Evolutionary conservation across 2,797 vertebrate species (phyloP).

Genomic region (Galago senegalensis): DNA sequence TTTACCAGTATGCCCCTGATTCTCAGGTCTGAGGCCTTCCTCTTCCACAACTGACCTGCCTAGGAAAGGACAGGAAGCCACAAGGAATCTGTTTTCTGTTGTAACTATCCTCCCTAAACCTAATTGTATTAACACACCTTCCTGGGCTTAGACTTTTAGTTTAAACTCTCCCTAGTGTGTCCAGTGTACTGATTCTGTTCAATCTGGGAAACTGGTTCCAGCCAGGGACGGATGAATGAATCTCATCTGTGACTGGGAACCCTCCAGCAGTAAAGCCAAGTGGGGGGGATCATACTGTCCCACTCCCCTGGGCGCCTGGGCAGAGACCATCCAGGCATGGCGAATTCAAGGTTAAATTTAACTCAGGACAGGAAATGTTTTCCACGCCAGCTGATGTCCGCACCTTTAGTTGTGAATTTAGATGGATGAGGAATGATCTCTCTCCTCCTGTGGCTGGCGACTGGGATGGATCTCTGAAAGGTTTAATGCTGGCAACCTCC

Average conservation of each 20-base stretch:
- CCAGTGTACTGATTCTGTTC: slow-evolving; percentile 77
- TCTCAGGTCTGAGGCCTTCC: slow-evolving; percentile 29
- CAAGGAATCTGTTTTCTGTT: slow-evolving; percentile 82
- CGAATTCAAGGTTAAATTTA: slow-evolving; percentile 74
- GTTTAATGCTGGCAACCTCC: slow-evolving; percentile 50
- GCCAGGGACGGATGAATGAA: slow-evolving; percentile 71
- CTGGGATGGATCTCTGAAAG: slow-evolving; percentile 67
- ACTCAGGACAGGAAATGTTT: slow-evolving; percentile 78
- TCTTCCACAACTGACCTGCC: slow-evolving; percentile 39
- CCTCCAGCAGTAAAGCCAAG: neutral
- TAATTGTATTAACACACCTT: slow-evolving; percentile 81
- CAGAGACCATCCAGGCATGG: slow-evolving; percentile 34
- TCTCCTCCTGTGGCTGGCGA: slow-evolving; percentile 66
- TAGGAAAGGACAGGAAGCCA: slow-evolving; percentile 67
- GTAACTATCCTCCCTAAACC: slow-evolving; percentile 68
- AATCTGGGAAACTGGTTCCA: slow-evolving; percentile 76
- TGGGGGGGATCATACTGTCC: neutral
- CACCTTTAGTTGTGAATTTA: slow-evolving; percentile 80
- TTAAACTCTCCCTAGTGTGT: slow-evolving; percentile 78
- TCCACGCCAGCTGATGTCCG: slow-evolving; percentile 77
- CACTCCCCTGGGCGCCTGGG: fast-evolving
- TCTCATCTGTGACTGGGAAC: slow-evolving; percentile 4
- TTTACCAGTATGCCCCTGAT: slow-evolving; percentile 25
- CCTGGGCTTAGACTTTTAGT: slow-evolving; percentile 79
- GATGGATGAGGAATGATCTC: slow-evolving; percentile 55